These are phyloP conservation scores for Antidorcas marsupialis DNA, from an alignment of 2,113 vertebrate genomes.

Conservation along the genomic window DNA sequence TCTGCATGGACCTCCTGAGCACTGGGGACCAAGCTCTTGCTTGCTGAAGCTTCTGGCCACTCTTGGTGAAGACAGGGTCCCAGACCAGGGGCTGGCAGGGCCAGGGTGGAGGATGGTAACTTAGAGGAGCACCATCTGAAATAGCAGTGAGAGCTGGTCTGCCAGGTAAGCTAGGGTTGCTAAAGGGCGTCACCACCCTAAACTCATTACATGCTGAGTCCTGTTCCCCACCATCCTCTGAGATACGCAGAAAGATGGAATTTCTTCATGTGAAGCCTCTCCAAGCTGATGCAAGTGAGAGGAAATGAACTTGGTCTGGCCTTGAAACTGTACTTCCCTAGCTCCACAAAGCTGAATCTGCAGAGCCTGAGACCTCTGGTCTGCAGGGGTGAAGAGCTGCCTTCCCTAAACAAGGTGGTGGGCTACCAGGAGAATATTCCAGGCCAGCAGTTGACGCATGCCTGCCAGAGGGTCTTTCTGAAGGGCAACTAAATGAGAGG, in stretches of 20 bases:
- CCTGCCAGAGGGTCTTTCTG: neutral
- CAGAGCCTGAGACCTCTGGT: neutral
- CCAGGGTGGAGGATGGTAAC: neutral
- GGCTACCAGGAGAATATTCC: neutral
- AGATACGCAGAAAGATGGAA: neutral
- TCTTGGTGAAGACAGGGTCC: neutral
- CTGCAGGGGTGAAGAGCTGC: neutral
- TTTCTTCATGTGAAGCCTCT: constrained; percentile 6
- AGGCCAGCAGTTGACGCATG: neutral
- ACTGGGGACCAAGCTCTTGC: neutral
- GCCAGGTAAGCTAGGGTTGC: constrained; percentile 3
- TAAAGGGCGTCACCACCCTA: constrained; percentile 18
- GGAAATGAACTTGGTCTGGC: neutral
- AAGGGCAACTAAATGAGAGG: neutral
- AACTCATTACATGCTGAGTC: neutral
- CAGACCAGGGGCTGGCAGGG: neutral
- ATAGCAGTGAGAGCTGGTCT: constrained; percentile 20
- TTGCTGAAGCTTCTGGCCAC: neutral
- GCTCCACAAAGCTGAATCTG: neutral
- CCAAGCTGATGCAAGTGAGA: neutral
- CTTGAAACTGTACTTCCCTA: neutral
- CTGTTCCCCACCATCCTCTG: neutral
- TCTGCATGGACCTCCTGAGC: neutral
- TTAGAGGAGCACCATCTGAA: constrained; percentile 8
- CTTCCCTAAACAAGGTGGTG: neutral